Conservation (phyloP, 2,113 vertebrate species). For the Halichoerus grypus region DNA sequence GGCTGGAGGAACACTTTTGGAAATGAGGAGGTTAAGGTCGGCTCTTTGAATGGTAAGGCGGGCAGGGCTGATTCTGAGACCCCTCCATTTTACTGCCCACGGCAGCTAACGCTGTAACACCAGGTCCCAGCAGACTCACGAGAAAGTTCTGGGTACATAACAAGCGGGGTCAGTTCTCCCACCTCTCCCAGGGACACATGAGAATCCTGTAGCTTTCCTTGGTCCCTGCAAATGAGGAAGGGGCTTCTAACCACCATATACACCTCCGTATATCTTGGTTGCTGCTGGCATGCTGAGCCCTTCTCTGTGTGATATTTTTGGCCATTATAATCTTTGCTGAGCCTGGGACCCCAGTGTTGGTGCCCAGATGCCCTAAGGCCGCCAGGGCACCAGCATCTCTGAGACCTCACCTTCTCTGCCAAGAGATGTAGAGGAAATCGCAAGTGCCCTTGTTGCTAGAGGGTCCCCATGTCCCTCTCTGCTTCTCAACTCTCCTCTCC, state of each 20-base stretch:
- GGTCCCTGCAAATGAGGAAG: background rate
- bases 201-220: background rate
- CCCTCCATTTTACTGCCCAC: background rate
- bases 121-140: no score
- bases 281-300: background rate
- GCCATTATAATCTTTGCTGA: background rate
- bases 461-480: background rate
- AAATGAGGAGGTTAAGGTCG: background rate
- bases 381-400: background rate
- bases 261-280: background rate
- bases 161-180: background rate
- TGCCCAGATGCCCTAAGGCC: no score
- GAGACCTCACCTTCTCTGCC: background rate
- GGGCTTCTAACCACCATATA: fast-evolving
- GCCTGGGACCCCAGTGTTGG: background rate
- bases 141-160: background rate
- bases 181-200: background rate
- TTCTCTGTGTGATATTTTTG: background rate
- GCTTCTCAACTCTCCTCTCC: background rate
- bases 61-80: background rate
- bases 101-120: no score
- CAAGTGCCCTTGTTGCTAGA: background rate
- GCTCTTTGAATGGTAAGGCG: background rate
- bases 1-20: background rate
- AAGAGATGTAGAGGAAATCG: background rate